Base-by-base conservation (phyloP, 2,797 vertebrate genomes). In the Otus scops region DNA sequence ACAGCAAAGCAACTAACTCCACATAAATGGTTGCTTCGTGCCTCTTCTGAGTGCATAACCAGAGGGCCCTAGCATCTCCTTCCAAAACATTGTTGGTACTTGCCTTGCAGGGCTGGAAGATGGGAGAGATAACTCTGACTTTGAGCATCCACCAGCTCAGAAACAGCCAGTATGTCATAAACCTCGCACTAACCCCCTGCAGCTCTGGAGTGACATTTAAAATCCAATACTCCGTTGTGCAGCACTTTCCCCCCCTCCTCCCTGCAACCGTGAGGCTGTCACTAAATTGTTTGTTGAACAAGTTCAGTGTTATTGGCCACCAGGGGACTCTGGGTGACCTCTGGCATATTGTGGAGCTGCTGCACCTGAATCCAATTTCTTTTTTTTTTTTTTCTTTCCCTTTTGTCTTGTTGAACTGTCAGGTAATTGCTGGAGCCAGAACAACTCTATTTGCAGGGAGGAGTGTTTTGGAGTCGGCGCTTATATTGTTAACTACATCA, bases 231-330 rank as follows among this genome's bases (percentile, higher is more conserved):
- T 94, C 65, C 34, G 30, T 65, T 80, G 73, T 88, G 91, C 92
- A 90, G 93, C 82, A 47, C 50, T 90, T 87, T 13, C 11, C 4
- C 32, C 41, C 10, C 4, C 45, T 10, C 43, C 64, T 85, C 75
- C 57, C 77, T 71, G 36, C 0, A 2, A 76, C 89, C 43, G 5
- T 41, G 71, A 89, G 75, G 85, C 93, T 94, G 93, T 90, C 89
- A 82, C 92, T 95, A 93, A 94, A 95, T 94, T 97, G 93, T 95
- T 96, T 96, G 95, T 95, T 93, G 83, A 95, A 95, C 92, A 96
- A 93, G 92, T 95, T 95, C 81, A 61, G 84, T 92, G 82, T 96
- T 97, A 96, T 93, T 97, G 95, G 95, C 71, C 97, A 88, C 85
- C 93, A 43, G 88, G 93, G 95, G 75, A 89, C 61, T 80, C 86